Evolutionary conservation across 1,140 invertebrate genomes (phyloP).

Genomic region (Drosophila murphyi): DNA sequence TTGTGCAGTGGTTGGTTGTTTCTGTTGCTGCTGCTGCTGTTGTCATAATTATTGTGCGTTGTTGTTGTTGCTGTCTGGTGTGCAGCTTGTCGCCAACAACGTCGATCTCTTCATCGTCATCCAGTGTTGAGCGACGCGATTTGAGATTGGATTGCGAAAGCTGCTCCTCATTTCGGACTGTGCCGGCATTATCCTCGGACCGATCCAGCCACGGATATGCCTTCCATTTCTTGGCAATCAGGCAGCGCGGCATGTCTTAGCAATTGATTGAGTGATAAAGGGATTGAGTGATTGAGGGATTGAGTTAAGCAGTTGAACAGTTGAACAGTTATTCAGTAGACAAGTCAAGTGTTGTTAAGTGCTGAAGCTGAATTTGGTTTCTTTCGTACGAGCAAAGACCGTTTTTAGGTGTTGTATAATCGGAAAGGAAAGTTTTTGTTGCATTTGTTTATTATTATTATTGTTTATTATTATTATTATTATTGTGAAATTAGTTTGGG

Average conservation of each 20-base stretch:
- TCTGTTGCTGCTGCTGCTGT: slow-evolving; percentile 57
- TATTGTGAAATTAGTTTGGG: slow-evolving; percentile 72
- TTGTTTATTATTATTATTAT: slow-evolving; percentile 52
- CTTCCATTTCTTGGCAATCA: slow-evolving; percentile 97
- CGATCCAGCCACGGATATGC: slow-evolving; percentile 91
- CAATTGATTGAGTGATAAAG: slow-evolving; percentile 6
- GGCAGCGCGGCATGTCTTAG: slow-evolving; percentile 90
- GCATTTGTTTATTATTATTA: slow-evolving; percentile 57
- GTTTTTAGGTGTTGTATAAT: slow-evolving; percentile 70
- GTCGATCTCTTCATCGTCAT: slow-evolving; percentile 93
- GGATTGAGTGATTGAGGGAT: slow-evolving; percentile 21
- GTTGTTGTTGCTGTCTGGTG: slow-evolving; percentile 60
- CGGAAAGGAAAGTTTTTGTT: slow-evolving; percentile 74
- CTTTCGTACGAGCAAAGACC: slow-evolving; percentile 79
- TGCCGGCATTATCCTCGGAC: slow-evolving; percentile 85
- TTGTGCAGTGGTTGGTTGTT: slow-evolving; percentile 72
- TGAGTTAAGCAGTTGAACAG: slow-evolving; percentile 19
- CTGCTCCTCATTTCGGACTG: slow-evolving; percentile 43
- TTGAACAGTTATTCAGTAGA: slow-evolving; percentile 40
- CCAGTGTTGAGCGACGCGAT: slow-evolving; percentile 82
- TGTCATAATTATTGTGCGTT: slow-evolving; percentile 85
- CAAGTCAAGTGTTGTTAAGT: slow-evolving; percentile 69
- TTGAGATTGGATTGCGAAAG: slow-evolving; percentile 58
- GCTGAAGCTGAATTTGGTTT: slow-evolving; percentile 68
- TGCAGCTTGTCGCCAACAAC: slow-evolving; percentile 88